Evolutionary conservation across 2,888 invertebrate genomes (phyloP).

Genomic region (Polymixis flavicincta): DNA sequence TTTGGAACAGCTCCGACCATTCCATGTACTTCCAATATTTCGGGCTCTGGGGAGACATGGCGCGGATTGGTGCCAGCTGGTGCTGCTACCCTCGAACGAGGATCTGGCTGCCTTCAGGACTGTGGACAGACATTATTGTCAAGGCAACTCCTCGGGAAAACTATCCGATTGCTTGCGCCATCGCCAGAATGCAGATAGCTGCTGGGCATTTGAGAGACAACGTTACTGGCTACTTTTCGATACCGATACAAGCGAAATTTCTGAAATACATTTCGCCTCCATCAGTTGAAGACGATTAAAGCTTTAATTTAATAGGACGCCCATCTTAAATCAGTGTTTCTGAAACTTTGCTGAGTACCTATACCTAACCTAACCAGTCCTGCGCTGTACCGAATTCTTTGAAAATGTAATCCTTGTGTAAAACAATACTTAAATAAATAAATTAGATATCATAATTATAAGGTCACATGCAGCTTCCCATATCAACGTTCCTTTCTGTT

Average conservation of each 20-base stretch:
- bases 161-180: constrained; percentile 69
- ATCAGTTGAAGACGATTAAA: constrained; percentile 4
- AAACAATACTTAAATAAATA: not conserved
- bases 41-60: constrained; percentile 77
- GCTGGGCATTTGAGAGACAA: constrained; percentile 78
- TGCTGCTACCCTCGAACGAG: constrained; percentile 77
- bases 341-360: not conserved
- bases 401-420: not conserved
- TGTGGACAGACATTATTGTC: constrained; percentile 72
- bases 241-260: constrained; percentile 79
- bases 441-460: not conserved
- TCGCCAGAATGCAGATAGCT: constrained; percentile 76
- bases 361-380: not conserved
- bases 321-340: not conserved
- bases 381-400: not conserved
- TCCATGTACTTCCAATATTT: constrained; percentile 78
- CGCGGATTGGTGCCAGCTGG: constrained; percentile 80
- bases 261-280: constrained; percentile 68
- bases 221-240: constrained; percentile 77
- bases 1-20: constrained; percentile 75
- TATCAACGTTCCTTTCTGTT: too few relatives aligned
- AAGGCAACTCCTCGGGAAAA: constrained; percentile 73
- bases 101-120: constrained; percentile 78
- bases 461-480: not conserved
- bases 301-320: not conserved